A percentile compares a stretch with the other conserved stretches of the same genome.
Evolutionary conservation across 2,797 vertebrate species (phyloP).

Genomic region (Gobionotothen gibberifrons): DNA sequence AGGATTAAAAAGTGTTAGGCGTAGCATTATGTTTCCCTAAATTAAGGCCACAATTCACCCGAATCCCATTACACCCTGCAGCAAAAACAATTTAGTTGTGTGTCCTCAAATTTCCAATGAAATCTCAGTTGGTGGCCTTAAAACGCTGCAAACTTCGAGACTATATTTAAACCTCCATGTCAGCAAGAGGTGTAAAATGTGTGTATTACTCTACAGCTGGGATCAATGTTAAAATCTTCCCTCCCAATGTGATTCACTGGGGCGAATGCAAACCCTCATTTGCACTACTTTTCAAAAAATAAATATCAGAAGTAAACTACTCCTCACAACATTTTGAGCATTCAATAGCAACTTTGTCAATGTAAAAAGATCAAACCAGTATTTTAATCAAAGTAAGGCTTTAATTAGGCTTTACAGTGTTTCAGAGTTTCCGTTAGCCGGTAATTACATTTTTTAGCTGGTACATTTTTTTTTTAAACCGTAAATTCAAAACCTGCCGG

Average conservation of each 20-base stretch:
- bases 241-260: neutral
- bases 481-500: too few species aligned
- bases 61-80: conserved; percentile 27
- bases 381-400: neutral
- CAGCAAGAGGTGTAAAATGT: conserved; percentile 9
- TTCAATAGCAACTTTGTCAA: neutral
- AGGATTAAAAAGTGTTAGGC: conserved; percentile 56
- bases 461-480: too few species aligned
- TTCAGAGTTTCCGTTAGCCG: too few species aligned
- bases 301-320: neutral
- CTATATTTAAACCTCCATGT: conserved; percentile 11
- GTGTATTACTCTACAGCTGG: neutral
- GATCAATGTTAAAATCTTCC: neutral
- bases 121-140: conserved; percentile 23
- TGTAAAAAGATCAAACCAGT: neutral
- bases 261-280: too few species aligned
- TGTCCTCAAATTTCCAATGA: conserved; percentile 29
- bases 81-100: conserved; percentile 20
- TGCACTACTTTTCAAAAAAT: too few species aligned
- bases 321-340: neutral
- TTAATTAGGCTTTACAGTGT: neutral
- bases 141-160: conserved; percentile 9
- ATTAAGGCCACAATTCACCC: conserved; percentile 49
- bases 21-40: conserved; percentile 55
- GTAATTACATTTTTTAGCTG: too few species aligned